These are phyloP conservation scores for Edolisoma coerulescens DNA, from an alignment of 2,113 vertebrate genomes.

Conservation along the genomic window DNA sequence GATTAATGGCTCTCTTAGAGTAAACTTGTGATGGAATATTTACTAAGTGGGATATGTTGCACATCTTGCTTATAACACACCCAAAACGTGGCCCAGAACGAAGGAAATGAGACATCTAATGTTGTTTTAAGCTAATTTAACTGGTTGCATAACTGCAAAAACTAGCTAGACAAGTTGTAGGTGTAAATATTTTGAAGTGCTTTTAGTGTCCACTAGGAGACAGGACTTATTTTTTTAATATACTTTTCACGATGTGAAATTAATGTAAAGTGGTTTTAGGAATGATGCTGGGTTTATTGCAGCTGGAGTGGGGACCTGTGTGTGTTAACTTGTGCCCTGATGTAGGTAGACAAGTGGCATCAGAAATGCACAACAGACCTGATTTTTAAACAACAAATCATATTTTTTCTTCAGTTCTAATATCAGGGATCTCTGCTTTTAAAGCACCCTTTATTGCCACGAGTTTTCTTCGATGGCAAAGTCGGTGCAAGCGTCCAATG, in stretches of 20 bases:
- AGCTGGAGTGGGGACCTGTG: not conserved
- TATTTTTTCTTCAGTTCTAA: not conserved
- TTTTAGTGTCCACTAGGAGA: not conserved
- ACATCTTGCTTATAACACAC: not conserved
- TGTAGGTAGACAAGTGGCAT: not conserved
- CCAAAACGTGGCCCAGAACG: fast-evolving
- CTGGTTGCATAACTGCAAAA: not conserved
- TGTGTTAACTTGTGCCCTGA: not conserved
- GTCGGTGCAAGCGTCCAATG: no score
- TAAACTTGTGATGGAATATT: not conserved
- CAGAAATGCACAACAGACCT: not conserved
- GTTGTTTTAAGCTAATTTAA: not conserved
- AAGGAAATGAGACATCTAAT: not conserved
- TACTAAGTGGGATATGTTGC: not conserved
- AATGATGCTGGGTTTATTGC: not conserved
- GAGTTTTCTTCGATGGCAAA: not conserved
- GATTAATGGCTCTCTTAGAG: not conserved
- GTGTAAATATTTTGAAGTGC: not conserved
- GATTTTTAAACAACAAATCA: not conserved
- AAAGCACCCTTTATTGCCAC: not conserved
- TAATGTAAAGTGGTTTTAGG: not conserved
- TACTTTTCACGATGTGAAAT: not conserved
- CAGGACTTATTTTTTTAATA: not conserved
- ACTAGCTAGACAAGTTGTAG: not conserved
- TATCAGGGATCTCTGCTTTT: not conserved